phyloP scores from a whole-genome alignment of 1,140 invertebrate genomes.

The Macrostomum lignano region DNA sequence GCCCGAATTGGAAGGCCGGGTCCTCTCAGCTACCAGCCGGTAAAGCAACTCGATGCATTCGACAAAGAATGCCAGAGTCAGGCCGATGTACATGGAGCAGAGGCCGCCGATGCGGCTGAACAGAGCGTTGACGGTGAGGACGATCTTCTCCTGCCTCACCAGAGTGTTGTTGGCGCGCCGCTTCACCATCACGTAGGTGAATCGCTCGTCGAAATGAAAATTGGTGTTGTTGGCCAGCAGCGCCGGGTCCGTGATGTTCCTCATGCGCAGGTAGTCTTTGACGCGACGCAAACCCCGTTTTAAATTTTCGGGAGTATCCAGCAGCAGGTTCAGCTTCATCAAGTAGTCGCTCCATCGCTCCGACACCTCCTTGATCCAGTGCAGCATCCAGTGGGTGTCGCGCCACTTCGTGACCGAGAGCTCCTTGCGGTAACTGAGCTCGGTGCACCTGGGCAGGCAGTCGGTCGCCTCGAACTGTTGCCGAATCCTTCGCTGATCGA shows the following conservation, averaged over 20 bases:
- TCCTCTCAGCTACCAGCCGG: neutral
- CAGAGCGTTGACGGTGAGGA: conserved; percentile 1
- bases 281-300: neutral
- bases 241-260: too few relatives aligned
- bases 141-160: conserved; percentile 2
- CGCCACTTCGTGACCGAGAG: conserved; percentile 5
- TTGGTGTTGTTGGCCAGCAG: too few relatives aligned
- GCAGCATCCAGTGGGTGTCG: conserved; percentile 1
- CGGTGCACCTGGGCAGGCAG: neutral
- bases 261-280: conserved; percentile 1
- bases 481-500: neutral
- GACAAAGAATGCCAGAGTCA: conserved; percentile 2
- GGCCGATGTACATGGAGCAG: conserved; percentile 5
- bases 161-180: conserved; percentile 3
- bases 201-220: neutral
- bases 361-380: too few relatives aligned
- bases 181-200: conserved; percentile 4
- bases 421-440: neutral
- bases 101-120: conserved; percentile 3
- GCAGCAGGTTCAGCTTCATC: too few relatives aligned
- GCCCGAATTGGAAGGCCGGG: too few relatives aligned
- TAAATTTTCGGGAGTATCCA: too few relatives aligned
- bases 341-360: too few relatives aligned
- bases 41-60: conserved; percentile 4
- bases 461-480: neutral